Base-by-base conservation (phyloP, 1,140 invertebrate species). In the Ridgeia piscesae region DNA sequence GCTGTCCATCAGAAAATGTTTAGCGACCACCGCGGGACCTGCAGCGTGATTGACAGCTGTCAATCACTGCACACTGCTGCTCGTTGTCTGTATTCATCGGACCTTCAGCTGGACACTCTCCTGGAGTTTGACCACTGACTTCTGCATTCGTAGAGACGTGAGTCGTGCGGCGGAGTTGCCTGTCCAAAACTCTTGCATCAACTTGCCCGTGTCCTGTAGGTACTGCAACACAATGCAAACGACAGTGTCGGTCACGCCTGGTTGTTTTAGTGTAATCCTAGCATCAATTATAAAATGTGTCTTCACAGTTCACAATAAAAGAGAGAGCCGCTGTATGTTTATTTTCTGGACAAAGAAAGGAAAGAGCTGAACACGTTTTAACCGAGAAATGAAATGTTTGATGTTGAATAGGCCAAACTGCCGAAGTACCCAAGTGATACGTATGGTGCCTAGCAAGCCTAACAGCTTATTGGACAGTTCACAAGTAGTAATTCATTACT, bases 171-270 rank as follows among this genome's bases (percentile, higher is more conserved):
- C 97, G 92, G 98, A 98, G 96, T 98, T 98, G 50, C 97, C 97
- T 96, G 98, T 98, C 99, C 99, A 99, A 95, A 98, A 99, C 96
- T 99, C 98, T 89, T 97, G 97, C 97, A 98, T 98, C 2, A 98
- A 95, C 95, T 98, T 97, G 89, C 97, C 96, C 92, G 99, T 95
- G 9, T 97, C 97, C 91, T 96, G 97, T 92, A 99, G 96, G 17
- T 98, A 97, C 96, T 98, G 97, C 33, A 96, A 91, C 94, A 93
- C 48, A 34, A 14, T 34, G 31, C 21, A 0, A 88, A 17, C 27
- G n/a, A 93, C 8, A 27, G 33, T 0, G 4, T 11, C 4, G 11
- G 42, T 42, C 4, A 6, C 42, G n/a, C 4, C 42, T 42, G 11
- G 42, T n/a, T 42, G 4, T 11, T 42, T 42, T 42, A 42, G 42